Conservation (phyloP, 2,113 vertebrate species). For the Oenanthe oenanthe region DNA sequence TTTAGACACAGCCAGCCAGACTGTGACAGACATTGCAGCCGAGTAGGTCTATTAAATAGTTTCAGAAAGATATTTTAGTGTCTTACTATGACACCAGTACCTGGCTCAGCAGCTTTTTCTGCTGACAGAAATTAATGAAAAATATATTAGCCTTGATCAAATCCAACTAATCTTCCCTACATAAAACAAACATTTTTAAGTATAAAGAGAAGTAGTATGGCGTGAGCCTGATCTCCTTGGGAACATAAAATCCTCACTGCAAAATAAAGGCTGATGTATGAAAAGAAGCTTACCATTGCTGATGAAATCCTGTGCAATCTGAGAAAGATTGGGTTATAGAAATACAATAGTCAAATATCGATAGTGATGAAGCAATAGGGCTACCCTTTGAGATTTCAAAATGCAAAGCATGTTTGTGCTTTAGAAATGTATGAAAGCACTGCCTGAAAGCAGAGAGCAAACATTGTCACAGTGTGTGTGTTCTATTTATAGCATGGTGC, state of each 20-base stretch:
- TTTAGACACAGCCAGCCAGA: background rate
- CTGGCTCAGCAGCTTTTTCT: background rate
- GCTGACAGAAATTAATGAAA: background rate
- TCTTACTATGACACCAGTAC: background rate
- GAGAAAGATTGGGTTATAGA: background rate
- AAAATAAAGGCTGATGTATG: background rate
- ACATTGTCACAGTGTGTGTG: constrained; percentile 14
- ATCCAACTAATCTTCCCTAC: background rate
- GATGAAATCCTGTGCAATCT: background rate
- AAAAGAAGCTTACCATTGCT: background rate
- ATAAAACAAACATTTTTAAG: background rate
- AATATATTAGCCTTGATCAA: background rate
- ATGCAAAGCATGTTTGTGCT: background rate
- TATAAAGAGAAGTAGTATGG: background rate
- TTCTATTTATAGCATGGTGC: background rate
- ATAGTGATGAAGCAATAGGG: background rate
- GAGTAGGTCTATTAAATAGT: background rate
- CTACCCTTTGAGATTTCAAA: background rate
- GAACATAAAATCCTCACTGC: background rate
- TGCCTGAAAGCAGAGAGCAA: constrained; percentile 19
- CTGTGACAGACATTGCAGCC: background rate
- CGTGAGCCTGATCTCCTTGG: background rate
- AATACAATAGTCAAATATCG: background rate
- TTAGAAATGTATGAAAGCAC: constrained; percentile 3
- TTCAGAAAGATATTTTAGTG: background rate